Percentiles rank a stretch among this genome's conserved stretches.
phyloP scores from a whole-genome alignment of 2,113 vertebrate species.

The Apodemus sylvaticus region DNA sequence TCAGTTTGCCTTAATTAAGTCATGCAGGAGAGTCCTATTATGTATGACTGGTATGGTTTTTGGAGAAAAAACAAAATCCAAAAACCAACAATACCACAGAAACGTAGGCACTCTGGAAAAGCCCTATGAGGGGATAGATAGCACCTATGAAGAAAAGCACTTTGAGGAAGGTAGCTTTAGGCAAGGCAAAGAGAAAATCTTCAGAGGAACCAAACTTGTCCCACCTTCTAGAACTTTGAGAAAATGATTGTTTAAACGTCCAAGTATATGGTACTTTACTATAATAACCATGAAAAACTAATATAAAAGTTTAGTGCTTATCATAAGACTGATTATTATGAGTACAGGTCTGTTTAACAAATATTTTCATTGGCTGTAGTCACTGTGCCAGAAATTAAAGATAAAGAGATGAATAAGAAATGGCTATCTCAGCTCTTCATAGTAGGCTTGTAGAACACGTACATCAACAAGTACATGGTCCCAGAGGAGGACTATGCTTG shows the following conservation, averaged over 20 bases:
- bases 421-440: not conserved
- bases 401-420: not conserved
- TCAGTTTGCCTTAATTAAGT: not conserved
- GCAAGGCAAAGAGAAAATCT: not conserved
- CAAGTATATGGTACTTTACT: no score
- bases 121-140: no score
- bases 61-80: not conserved
- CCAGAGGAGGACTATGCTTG: not conserved
- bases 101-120: not conserved
- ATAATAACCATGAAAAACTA: not conserved
- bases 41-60: not conserved
- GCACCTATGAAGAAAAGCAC: not conserved
- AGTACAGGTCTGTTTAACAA: not conserved
- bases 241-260: not conserved
- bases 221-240: not conserved
- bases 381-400: not conserved
- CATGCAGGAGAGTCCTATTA: not conserved
- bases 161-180: not conserved
- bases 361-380: not conserved
- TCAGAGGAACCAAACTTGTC: not conserved
- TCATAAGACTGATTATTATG: not conserved
- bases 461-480: not conserved
- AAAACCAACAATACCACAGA: not conserved
- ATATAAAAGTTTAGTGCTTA: not conserved
- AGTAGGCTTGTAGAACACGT: not conserved